phyloP scores from a whole-genome alignment of 2,888 invertebrate genomes.

The Clusia tigrina region DNA sequence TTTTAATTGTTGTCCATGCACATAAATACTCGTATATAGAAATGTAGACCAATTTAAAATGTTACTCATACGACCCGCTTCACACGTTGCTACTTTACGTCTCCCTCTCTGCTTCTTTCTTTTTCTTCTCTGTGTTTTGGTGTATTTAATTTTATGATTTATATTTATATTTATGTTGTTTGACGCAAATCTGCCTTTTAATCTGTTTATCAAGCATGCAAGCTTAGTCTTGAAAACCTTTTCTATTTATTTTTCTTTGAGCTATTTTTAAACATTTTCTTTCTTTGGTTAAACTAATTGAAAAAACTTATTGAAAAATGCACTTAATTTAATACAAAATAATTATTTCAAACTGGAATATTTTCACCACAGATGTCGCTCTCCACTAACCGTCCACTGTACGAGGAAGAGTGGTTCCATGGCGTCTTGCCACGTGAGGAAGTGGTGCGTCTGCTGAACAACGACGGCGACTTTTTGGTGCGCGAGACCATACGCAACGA shows the following conservation, averaged over 20 bases:
- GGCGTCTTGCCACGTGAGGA: constrained; percentile 95
- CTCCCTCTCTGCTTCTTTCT: no score
- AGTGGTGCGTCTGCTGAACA: constrained; percentile 88
- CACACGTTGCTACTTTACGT: no score
- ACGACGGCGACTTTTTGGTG: constrained; percentile 93
- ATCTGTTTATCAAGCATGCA: no score
- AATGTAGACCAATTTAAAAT: no score
- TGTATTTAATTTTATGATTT: no score
- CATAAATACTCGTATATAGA: no score
- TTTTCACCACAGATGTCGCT: constrained; percentile 58
- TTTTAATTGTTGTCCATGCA: not conserved
- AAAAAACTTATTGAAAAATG: not conserved
- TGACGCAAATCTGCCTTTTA: no score
- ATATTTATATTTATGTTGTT: no score
- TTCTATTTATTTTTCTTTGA: no score
- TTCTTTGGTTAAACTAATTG: constrained; percentile 2
- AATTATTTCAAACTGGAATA: constrained; percentile 16
- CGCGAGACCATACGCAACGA: constrained; percentile 92
- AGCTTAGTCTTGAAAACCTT: no score
- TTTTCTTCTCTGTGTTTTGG: no score
- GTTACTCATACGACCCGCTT: no score
- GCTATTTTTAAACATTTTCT: constrained; percentile 6
- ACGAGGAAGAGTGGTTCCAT: constrained; percentile 97
- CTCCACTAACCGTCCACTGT: constrained; percentile 72
- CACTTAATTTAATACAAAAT: not conserved